Evolutionary conservation across 2,797 vertebrate genomes (phyloP), one percentile per base, ranked within the genome.

Genomic region (Xyrichtys novacula): DNA sequence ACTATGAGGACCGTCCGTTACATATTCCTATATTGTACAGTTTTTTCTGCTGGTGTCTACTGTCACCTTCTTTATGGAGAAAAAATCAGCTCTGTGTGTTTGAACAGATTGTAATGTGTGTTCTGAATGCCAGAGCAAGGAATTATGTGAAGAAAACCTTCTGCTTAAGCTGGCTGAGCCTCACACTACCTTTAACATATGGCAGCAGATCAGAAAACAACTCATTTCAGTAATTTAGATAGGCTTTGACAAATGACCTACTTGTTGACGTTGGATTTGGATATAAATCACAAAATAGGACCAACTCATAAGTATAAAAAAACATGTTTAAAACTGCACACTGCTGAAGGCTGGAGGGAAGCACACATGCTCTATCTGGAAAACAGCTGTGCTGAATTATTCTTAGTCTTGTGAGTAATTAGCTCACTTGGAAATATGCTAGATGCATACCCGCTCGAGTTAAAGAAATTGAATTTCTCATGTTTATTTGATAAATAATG

Each of bases 301-400:
- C 19, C 22, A 70, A 11, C n/a, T 54, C 6, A 12, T 46, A 26
- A 55, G 32, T 47, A 55, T 8, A 62, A n/a, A 53, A 12, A 71
- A 76, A 64, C 15, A 23, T 28, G 11, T 66, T 46, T 57, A n/a
- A 65, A 39, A 39, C 25, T 6, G 5, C 42, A 20, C 81, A 3
- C 1, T n/a, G 20, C 46, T 66, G 23, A 20, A 76, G 32, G 55
- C 81, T 78, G 22, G 39, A 75, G 53, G 76, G 60, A 44, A 26
- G 28, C 22, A 49, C 80, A 77, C 69, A 61, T 55, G 65, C 39
- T 65, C 56, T 56, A 40, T 56, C 57, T 85, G 50, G 26, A 60
- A 65, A 85, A 79, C 78, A 87, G 65, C 81, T 87, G 81, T 25
- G 50, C 56, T 31, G 25, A 46, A 17, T 87, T 83, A 73, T 61